Evolutionary conservation across 2,797 vertebrate species (phyloP), one percentile per base, ranked within the genome.

Genomic region (Hippoglossus hippoglossus): DNA sequence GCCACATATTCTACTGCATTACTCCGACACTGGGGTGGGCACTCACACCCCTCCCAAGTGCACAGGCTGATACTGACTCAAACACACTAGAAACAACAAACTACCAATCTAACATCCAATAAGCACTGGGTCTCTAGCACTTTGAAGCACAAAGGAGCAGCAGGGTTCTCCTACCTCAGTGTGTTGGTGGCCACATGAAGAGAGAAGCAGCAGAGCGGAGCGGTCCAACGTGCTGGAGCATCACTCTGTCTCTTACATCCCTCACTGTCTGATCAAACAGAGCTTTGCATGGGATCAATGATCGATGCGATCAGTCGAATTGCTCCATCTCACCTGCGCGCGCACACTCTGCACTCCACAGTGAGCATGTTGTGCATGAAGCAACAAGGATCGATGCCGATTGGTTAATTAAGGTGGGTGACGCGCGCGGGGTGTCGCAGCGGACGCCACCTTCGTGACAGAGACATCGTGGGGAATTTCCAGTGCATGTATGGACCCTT

Each of bases 371-470:
- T 49, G 13, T 10, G 47, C 47, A 7, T 8, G 47, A 49, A 49
- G 18, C 41, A 22, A 11, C 64, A 9, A 18, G 59, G 39, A 54
- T 36, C 63, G 3, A 6, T 24, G 61, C 53, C 22, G 57, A 79
- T 72, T 81, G 79, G 75, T 60, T 67, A 21, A 77, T 79, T 53
- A 47, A 41, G 22, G 57, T 26, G 36, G 49, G 44, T 84, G 84
- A 80, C 67, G 80, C 50, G 77, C 46, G 68, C n/a, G 15, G 1
- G 69, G 46, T 71, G 74, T 67, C 69, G 73, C 83, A 31, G 74
- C 36, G 26, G 25, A 22, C 53, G 57, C 22, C 63, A 77, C 75
- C 68, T 62, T 26, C 34, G 46, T 73, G 54, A 28, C 46, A 59
- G 51, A 28, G 2, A 9, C 51, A n/a, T 59, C 5, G 6, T 66